Conservation (phyloP, 2,888 invertebrate genomes). For the Lasioglossum oenotherae region DNA sequence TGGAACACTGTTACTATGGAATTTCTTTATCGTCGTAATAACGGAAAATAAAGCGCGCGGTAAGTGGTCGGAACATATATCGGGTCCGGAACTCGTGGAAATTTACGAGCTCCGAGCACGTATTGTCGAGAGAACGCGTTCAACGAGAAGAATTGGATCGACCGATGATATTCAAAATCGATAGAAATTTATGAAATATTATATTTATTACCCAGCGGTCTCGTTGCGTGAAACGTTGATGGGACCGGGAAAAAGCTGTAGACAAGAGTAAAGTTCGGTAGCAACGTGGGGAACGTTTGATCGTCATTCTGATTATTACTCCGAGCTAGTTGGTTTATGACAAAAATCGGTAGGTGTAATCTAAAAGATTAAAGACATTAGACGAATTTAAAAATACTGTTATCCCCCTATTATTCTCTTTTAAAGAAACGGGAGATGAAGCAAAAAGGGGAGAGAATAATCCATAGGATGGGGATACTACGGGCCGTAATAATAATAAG, state of each 20-base stretch:
- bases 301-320: background rate
- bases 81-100: background rate
- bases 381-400: too few relatives aligned
- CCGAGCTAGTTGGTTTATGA: background rate
- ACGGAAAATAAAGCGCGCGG: slow-evolving; percentile 22
- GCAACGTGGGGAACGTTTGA: background rate
- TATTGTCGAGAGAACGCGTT: background rate
- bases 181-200: background rate
- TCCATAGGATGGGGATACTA: background rate
- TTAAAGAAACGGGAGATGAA: background rate
- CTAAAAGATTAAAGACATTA: too few relatives aligned
- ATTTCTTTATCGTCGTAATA: slow-evolving; percentile 35
- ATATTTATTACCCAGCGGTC: background rate
- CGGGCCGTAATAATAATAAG: background rate
- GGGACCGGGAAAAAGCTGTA: background rate
- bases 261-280: background rate
- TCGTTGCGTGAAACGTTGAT: background rate
- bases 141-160: background rate
- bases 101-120: background rate
- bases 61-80: background rate
- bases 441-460: background rate
- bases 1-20: slow-evolving; percentile 14
- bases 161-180: background rate
- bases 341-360: too few relatives aligned
- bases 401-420: too few relatives aligned